Conservation (phyloP, 2,888 invertebrate species). For the Epinotia demarniana region DNA sequence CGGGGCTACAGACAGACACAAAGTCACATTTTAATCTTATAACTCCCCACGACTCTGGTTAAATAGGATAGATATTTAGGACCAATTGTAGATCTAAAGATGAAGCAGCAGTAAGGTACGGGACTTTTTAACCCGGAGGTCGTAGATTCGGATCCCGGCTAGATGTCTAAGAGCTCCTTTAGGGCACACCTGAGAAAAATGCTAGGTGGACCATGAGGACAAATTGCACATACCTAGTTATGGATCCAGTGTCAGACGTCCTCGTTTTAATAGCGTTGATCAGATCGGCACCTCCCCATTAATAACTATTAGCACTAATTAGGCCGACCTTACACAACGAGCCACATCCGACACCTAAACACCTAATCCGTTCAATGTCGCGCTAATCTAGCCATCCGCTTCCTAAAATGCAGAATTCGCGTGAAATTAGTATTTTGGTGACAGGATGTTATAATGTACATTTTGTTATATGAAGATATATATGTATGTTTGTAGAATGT, state of each 20-base stretch:
- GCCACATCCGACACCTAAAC: slow-evolving; percentile 65
- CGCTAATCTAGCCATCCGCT: slow-evolving; percentile 46
- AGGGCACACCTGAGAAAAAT: too few species aligned
- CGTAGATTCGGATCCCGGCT: too few species aligned
- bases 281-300: slow-evolving; percentile 52
- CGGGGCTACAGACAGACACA: too few species aligned
- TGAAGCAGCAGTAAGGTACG: too few species aligned
- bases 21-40: too few species aligned
- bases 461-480: background rate
- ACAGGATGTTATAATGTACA: background rate
- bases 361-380: slow-evolving; percentile 61
- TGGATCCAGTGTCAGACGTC: slow-evolving; percentile 20
- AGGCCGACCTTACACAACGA: slow-evolving; percentile 61
- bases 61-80: too few species aligned
- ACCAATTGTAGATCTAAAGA: too few species aligned
- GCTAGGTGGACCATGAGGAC: too few species aligned
- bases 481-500: background rate
- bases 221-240: too few species aligned
- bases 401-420: slow-evolving; percentile 46
- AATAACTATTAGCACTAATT: slow-evolving; percentile 67
- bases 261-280: slow-evolving; percentile 27
- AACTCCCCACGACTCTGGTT: too few species aligned
- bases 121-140: too few species aligned
- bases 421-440: slow-evolving; percentile 20
- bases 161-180: too few species aligned